Base-by-base conservation (phyloP, 2,888 invertebrate genomes). In the Tenthredo mesomela region DNA sequence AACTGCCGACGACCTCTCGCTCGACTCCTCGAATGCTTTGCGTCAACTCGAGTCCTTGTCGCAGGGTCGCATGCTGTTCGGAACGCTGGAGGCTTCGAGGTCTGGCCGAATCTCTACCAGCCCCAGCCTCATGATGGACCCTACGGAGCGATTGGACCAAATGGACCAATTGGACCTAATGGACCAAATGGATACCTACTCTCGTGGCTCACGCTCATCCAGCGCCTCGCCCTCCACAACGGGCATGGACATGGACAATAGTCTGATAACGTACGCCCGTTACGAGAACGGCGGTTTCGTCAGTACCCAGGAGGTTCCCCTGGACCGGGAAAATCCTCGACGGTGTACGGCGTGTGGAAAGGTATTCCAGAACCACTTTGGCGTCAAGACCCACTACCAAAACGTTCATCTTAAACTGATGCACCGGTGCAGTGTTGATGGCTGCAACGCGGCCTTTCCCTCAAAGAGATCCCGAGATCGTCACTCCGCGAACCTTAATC, bases 381-480 rank as follows among this genome's bases (percentile, higher is more conserved):
- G 97, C 80, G 96, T 98, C 37, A 98, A 98, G 94, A 97, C 97
- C 1, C 99, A 99, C 93, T 99, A 98, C 93, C 98, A 98, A 94
- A 98, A 98, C 93, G 97, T 98, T 12, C 99, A 99, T 93, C 95
- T 99, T 83, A 99, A 99, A 94, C 94, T 98, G 86, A 98, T 98
- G 97, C 98, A 98, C 94, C 97, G 97, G 92, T 99, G 99, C 94
- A 97, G 97, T 90, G 97, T 98, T 40, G 98, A 98, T 88, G 98
- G 98, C 0, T 99, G 99, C 93, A 97, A 97, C 93, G 98, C 98
- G 0, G 97, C 98, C 0, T 99, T 99, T 93, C 97, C 98, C 6
- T 98, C 98, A 0, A 98, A 98, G 92, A 95, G 98, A 85, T 98
- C 97, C 90, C 96, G 98, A 89, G 99, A 99, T 91, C 95, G 98